Percentiles rank a stretch among this genome's conserved stretches.
Conservation (phyloP, 2,888 invertebrate species). For the Tricholauxania praeusta region DNA sequence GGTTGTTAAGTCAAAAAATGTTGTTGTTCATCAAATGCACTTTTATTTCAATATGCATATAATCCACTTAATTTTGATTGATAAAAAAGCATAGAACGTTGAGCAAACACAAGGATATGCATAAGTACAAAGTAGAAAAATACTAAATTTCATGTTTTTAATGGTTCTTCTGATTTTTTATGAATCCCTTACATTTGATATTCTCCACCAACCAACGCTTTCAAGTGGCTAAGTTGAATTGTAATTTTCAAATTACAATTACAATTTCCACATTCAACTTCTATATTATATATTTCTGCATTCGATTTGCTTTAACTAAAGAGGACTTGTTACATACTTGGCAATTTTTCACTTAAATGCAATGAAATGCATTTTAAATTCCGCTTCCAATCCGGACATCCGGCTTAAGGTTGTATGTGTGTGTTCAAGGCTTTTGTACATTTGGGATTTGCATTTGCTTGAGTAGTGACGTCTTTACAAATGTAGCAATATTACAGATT, state of each 20-base stretch:
- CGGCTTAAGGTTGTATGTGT: background rate
- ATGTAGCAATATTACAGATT: background rate
- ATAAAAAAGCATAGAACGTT: too few relatives aligned
- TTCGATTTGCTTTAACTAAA: background rate
- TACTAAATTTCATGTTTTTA: too few relatives aligned
- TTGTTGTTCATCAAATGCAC: too few relatives aligned
- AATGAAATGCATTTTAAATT: conserved; percentile 14
- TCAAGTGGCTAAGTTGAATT: background rate
- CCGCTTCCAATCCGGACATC: conserved; percentile 11
- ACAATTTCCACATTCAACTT: background rate
- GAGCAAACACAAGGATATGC: too few relatives aligned
- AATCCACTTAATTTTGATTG: too few relatives aligned
- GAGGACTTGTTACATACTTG: background rate
- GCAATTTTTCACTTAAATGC: conserved; percentile 8
- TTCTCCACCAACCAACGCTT: background rate
- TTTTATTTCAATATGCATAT: too few relatives aligned
- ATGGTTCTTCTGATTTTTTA: too few relatives aligned
- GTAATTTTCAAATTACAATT: background rate
- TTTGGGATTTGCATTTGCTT: background rate
- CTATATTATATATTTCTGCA: background rate
- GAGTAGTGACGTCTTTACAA: background rate
- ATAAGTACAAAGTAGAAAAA: too few relatives aligned
- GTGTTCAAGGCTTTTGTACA: background rate
- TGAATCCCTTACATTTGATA: too few relatives aligned
- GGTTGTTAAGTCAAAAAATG: too few relatives aligned